phyloP scores from a whole-genome alignment of 1,140 invertebrate species.

The Mamestra configurata region DNA sequence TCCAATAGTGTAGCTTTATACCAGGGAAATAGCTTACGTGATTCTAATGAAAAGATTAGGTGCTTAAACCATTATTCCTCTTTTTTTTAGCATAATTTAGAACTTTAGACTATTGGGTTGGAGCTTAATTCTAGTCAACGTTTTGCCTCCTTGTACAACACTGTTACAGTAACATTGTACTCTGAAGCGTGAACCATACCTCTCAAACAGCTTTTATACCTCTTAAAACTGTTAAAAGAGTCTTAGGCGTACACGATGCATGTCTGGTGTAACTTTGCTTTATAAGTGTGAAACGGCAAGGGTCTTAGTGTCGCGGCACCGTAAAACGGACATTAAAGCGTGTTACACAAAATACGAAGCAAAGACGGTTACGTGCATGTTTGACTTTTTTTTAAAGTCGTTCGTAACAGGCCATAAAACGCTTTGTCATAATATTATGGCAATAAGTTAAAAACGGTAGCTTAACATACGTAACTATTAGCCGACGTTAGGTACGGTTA shows the following conservation, averaged over 20 bases:
- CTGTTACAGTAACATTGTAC: neutral
- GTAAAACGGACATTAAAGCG: constrained; percentile 11
- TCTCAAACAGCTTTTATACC: neutral
- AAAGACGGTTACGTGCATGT: neutral
- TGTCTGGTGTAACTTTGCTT: neutral
- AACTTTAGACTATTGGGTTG: too few species aligned
- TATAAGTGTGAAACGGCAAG: neutral
- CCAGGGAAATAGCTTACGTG: too few species aligned
- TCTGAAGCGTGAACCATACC: neutral
- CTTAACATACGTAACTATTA: too few species aligned
- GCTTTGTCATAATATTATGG: neutral
- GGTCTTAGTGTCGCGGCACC: neutral
- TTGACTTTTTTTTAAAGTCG: neutral
- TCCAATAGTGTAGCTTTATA: too few species aligned
- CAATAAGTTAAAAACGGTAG: too few species aligned
- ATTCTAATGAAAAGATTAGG: too few species aligned
- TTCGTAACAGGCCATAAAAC: neutral
- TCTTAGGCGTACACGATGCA: neutral
- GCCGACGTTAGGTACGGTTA: too few species aligned
- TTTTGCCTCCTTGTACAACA: neutral
- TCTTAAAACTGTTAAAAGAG: constrained; percentile 1
- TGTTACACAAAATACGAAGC: neutral
- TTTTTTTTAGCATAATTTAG: too few species aligned
- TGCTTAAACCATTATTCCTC: too few species aligned
- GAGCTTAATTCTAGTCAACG: too few species aligned